These are phyloP conservation scores for Pegoplata infirma DNA, from an alignment of 2,888 invertebrate species.

Conservation along the genomic window DNA sequence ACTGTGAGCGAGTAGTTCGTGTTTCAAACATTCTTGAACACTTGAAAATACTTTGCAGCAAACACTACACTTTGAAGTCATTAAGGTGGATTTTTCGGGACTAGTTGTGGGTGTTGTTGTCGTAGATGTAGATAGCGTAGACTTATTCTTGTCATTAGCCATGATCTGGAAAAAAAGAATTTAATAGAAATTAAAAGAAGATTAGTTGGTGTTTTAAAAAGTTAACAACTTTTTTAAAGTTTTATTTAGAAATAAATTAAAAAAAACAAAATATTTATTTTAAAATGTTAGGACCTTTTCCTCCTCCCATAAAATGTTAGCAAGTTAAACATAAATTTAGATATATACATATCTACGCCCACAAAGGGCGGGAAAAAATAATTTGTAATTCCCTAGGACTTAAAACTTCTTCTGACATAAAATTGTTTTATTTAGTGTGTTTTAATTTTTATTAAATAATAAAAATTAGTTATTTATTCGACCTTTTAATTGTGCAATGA, in stretches of 20 bases:
- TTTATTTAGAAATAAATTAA: not conserved
- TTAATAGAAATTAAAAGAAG: not conserved
- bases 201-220: constrained; percentile 3
- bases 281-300: not conserved
- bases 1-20: constrained; percentile 71
- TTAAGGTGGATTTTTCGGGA: not conserved
- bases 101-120: not conserved
- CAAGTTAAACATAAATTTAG: too few relatives aligned
- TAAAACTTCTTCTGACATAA: too few relatives aligned
- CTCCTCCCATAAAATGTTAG: too few relatives aligned
- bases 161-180: constrained; percentile 6
- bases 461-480: too few relatives aligned
- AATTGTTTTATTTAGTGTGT: too few relatives aligned
- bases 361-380: too few relatives aligned
- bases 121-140: not conserved
- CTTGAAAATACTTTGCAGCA: constrained; percentile 67
- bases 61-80: constrained; percentile 67
- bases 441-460: too few relatives aligned
- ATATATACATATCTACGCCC: too few relatives aligned
- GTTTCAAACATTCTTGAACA: constrained; percentile 70
- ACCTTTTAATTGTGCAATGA: too few relatives aligned
- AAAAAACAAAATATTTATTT: not conserved
- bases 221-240: constrained; percentile 11
- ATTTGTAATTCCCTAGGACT: too few relatives aligned
- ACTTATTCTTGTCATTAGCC: constrained; percentile 18